A percentile compares a stretch with the other conserved stretches of the same genome.
These are phyloP conservation scores for Pogoniulus pusillus DNA, from an alignment of 2,797 vertebrate genomes.

Conservation along the genomic window DNA sequence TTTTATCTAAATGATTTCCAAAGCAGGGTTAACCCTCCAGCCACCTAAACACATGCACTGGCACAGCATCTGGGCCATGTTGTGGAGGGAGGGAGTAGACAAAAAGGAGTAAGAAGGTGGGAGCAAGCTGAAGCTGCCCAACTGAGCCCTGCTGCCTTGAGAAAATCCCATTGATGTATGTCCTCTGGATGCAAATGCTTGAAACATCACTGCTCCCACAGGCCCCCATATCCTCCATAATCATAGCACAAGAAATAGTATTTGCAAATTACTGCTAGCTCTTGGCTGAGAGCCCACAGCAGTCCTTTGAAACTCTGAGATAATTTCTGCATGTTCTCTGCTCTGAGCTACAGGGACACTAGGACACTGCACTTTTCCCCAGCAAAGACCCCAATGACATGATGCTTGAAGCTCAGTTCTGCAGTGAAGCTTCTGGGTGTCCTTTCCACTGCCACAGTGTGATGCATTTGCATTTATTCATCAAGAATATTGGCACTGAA, in stretches of 20 bases:
- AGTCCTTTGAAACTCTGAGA: neutral
- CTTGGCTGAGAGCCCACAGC: neutral
- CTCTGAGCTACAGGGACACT: neutral
- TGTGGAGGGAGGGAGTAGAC: neutral
- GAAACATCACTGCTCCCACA: neutral
- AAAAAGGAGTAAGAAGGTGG: neutral
- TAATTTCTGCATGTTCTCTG: neutral
- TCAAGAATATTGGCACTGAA: neutral
- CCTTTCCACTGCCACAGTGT: neutral
- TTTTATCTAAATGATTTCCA: neutral
- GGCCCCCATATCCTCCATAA: fast-evolving
- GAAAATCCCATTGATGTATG: neutral
- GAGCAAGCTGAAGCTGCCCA: neutral
- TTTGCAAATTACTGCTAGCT: neutral
- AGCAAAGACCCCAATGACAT: fast-evolving
- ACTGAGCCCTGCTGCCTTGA: neutral
- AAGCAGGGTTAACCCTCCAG: neutral
- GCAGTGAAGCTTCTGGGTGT: neutral
- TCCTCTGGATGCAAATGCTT: neutral
- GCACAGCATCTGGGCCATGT: neutral
- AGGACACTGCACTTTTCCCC: neutral
- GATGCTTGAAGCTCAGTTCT: neutral
- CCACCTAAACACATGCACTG: neutral
- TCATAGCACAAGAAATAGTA: neutral
- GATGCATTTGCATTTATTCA: neutral